A percentile compares a stretch with the other conserved stretches of the same genome.
Evolutionary conservation across 2,113 vertebrate species (phyloP).

Genomic region (Spea bombifrons): DNA sequence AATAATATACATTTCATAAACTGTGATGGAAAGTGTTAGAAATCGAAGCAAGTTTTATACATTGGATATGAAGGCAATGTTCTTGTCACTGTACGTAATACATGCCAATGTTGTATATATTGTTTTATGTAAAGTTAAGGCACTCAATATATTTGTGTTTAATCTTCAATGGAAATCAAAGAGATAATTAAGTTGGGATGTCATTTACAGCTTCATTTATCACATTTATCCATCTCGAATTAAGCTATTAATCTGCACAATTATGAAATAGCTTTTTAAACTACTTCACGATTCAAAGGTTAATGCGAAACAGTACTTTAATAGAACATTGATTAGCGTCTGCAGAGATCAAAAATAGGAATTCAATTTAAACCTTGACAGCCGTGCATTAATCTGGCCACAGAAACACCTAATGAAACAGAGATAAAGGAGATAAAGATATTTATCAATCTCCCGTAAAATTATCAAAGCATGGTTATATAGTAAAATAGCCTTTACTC

Average conservation of each 20-base stretch:
- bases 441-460: too few relatives aligned
- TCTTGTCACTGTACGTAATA: too few relatives aligned
- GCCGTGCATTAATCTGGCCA: too few relatives aligned
- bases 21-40: not conserved
- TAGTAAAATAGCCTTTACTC: too few relatives aligned
- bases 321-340: too few relatives aligned
- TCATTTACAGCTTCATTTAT: conserved; percentile 20
- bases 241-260: conserved; percentile 23
- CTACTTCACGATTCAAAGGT: not conserved
- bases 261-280: not conserved
- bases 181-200: not conserved
- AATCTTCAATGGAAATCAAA: conserved; percentile 3
- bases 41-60: not conserved
- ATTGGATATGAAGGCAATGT: too few relatives aligned
- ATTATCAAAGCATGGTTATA: too few relatives aligned
- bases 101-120: too few relatives aligned
- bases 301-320: conserved; percentile 5
- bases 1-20: not conserved
- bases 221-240: not conserved
- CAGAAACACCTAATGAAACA: too few relatives aligned
- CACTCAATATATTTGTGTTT: conserved; percentile 22
- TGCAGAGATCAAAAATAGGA: too few relatives aligned
- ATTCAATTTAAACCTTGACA: too few relatives aligned
- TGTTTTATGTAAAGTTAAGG: conserved; percentile 7
- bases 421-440: too few relatives aligned